Conservation (phyloP, 2,888 invertebrate genomes). For the Apoda limacodes region DNA sequence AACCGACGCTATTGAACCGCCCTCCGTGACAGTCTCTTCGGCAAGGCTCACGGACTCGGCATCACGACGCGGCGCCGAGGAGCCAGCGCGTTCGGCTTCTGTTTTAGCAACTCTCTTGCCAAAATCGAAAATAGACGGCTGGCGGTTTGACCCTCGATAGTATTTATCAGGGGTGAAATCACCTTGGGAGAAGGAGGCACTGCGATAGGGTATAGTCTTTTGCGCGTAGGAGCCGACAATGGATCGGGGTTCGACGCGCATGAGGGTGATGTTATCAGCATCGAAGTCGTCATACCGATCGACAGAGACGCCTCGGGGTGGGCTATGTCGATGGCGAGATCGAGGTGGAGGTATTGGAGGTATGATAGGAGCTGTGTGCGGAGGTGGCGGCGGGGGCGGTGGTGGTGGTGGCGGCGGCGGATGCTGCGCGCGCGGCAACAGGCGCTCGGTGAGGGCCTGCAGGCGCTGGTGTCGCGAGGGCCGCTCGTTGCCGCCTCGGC, state of each 20-base stretch:
- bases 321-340: constrained; percentile 62
- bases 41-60: constrained; percentile 38
- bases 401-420: constrained; percentile 36
- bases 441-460: constrained; percentile 83
- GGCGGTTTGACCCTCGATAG: constrained; percentile 42
- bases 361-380: constrained; percentile 63
- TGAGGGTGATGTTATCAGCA: constrained; percentile 59
- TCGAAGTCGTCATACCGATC: constrained; percentile 58
- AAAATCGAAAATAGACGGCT: constrained; percentile 55
- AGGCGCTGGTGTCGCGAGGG: constrained; percentile 75
- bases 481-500: constrained; percentile 64
- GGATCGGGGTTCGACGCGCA: constrained; percentile 70
- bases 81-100: constrained; percentile 26
- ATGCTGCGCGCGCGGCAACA: constrained; percentile 70
- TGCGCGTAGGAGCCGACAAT: constrained; percentile 73
- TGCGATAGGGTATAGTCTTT: constrained; percentile 80
- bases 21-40: constrained; percentile 49
- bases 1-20: constrained; percentile 67
- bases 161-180: constrained; percentile 76
- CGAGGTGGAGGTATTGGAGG: constrained; percentile 70
- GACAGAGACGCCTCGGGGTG: constrained; percentile 55
- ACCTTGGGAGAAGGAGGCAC: constrained; percentile 90
- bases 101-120: constrained; percentile 38
- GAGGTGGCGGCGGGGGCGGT: constrained; percentile 51
- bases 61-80: constrained; percentile 38